These are phyloP conservation scores for Montipora capitata DNA, from an alignment of 92 coral and sea anemone genomes.

Conservation along the genomic window DNA sequence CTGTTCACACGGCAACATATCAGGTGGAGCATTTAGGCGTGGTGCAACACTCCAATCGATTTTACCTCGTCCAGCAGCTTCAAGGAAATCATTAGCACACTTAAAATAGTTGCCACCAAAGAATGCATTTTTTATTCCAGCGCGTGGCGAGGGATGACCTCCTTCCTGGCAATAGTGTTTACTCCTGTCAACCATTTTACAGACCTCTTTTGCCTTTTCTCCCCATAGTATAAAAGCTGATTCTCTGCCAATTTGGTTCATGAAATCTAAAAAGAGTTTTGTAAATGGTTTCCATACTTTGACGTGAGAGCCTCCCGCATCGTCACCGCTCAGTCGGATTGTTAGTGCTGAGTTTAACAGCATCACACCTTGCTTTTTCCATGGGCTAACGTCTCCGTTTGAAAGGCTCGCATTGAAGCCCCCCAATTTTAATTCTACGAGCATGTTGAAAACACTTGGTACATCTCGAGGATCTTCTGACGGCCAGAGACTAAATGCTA, in stretches of 20 bases:
- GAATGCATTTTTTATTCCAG: neutral
- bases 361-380: constrained; percentile 24
- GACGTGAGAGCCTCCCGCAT: neutral
- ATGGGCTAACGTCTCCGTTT: constrained; percentile 19
- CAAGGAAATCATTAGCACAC: neutral
- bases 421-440: constrained; percentile 22
- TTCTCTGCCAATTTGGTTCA: neutral
- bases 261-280: neutral
- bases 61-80: neutral
- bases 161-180: constrained; percentile 3
- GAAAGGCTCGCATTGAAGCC: neutral
- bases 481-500: neutral
- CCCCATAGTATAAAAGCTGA: constrained; percentile 32
- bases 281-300: neutral
- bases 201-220: neutral
- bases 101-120: constrained; percentile 24
- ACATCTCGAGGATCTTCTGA: neutral
- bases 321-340: neutral
- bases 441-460: constrained; percentile 35
- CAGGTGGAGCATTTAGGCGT: no score
- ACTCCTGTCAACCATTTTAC: neutral
- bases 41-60: neutral
- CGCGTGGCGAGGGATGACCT: neutral
- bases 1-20: no score
- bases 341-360: constrained; percentile 34